Conservation (phyloP, 1,140 invertebrate genomes). For the Drosophila ambigua region DNA sequence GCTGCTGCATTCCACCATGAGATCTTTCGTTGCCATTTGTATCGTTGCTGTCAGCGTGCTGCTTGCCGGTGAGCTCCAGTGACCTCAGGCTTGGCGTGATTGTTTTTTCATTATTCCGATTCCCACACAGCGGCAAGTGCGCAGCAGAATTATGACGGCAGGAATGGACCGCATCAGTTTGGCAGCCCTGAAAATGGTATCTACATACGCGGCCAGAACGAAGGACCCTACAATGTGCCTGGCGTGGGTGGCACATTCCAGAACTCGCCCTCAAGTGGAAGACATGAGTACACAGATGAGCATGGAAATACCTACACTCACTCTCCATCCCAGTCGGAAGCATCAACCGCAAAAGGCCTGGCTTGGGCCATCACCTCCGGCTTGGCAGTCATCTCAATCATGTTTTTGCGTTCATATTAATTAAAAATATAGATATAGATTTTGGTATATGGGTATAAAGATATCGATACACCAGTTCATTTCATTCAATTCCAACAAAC, state of each 20-base stretch:
- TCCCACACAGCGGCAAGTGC: constrained; percentile 24
- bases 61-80: constrained; percentile 27
- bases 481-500: too few relatives aligned
- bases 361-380: constrained; percentile 2
- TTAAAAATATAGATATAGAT: background rate
- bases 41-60: background rate
- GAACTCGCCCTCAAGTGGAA: constrained; percentile 30
- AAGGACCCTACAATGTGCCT: constrained; percentile 54
- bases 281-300: constrained; percentile 49
- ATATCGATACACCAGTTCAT: too few relatives aligned
- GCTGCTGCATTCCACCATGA: constrained; percentile 25
- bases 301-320: constrained; percentile 39
- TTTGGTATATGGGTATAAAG: too few relatives aligned
- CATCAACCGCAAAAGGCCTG: background rate
- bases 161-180: constrained; percentile 56
- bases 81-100: constrained; percentile 11
- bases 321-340: background rate
- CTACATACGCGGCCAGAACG: constrained; percentile 61
- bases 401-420: constrained; percentile 5
- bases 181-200: constrained; percentile 52
- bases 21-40: constrained; percentile 1
- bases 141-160: constrained; percentile 55
- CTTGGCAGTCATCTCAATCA: constrained; percentile 8
- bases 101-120: too few relatives aligned
- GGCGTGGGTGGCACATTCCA: constrained; percentile 58